Evolutionary conservation across 2,888 invertebrate species (phyloP).

Genomic region (Druceiella hillmani): DNA sequence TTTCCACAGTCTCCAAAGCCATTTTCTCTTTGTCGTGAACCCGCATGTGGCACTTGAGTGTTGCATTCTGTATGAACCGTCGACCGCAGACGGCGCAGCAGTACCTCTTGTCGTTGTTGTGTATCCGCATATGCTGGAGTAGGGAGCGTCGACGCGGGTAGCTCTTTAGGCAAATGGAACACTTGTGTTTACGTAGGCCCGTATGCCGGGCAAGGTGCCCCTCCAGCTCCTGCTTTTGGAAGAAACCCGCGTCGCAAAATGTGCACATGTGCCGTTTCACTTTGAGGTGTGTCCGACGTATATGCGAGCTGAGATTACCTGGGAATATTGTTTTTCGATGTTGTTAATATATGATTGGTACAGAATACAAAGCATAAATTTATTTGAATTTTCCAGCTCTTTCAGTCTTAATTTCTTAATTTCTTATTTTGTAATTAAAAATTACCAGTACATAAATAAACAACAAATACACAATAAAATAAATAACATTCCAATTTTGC

Average conservation of each 20-base stretch:
- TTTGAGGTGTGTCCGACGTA: conserved; percentile 20
- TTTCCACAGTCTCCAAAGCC: no score
- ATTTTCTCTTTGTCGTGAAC: background rate
- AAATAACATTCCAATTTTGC: no score
- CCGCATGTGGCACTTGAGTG: background rate
- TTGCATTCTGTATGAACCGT: background rate
- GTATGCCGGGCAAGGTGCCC: conserved; percentile 12
- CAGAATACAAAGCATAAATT: no score
- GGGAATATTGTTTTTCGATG: no score
- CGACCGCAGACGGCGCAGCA: background rate
- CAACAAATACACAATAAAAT: no score
- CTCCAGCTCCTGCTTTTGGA: conserved; percentile 18
- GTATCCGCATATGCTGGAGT: background rate
- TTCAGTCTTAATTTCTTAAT: no score
- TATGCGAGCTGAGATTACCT: conserved; percentile 23
- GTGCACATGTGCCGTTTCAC: conserved; percentile 19
- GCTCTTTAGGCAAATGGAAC: background rate
- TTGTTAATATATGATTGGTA: no score
- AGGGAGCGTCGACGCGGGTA: background rate
- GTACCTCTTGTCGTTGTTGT: conserved; percentile 6
- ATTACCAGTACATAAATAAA: no score
- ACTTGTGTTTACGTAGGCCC: background rate
- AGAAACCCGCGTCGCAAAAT: conserved; percentile 22
- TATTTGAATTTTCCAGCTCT: no score
- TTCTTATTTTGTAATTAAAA: no score